A percentile compares a stretch with the other conserved stretches of the same genome.
Conservation (phyloP, 2,888 invertebrate genomes). For the Litoditis marina region DNA sequence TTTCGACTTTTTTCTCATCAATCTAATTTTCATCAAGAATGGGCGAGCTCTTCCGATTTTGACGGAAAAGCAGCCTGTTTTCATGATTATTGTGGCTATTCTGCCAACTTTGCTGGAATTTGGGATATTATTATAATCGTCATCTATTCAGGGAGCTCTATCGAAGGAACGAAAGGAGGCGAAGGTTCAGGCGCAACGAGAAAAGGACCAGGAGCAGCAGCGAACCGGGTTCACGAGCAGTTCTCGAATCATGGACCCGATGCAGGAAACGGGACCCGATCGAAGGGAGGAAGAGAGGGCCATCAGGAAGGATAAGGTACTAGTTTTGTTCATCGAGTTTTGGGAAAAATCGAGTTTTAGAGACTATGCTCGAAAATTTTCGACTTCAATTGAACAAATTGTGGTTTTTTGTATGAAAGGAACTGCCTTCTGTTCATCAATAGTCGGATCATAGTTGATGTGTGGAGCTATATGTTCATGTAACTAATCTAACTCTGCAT, state of each 20-base stretch:
- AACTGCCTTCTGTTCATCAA: no score
- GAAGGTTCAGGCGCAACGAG: constrained; percentile 78
- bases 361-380: no score
- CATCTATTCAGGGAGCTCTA: constrained; percentile 75
- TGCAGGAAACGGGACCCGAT: constrained; percentile 35
- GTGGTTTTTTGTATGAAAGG: no score
- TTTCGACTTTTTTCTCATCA: no score
- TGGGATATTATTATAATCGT: no score
- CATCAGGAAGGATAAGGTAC: constrained; percentile 17
- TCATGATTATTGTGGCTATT: not conserved
- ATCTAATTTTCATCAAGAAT: no score
- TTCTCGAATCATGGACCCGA: constrained; percentile 52
- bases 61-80: no score
- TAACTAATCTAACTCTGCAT: not conserved
- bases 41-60: no score
- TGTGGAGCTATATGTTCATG: no score
- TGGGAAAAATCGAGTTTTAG: not conserved
- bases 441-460: no score
- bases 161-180: constrained; percentile 93
- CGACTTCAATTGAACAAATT: no score
- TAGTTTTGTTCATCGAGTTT: not conserved
- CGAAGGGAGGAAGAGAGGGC: constrained; percentile 44
- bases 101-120: not conserved
- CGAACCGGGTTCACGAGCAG: constrained; percentile 31
- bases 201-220: constrained; percentile 49